Evolutionary conservation across 2,797 vertebrate genomes (phyloP).

Genomic region (Protonibea diacanthus): DNA sequence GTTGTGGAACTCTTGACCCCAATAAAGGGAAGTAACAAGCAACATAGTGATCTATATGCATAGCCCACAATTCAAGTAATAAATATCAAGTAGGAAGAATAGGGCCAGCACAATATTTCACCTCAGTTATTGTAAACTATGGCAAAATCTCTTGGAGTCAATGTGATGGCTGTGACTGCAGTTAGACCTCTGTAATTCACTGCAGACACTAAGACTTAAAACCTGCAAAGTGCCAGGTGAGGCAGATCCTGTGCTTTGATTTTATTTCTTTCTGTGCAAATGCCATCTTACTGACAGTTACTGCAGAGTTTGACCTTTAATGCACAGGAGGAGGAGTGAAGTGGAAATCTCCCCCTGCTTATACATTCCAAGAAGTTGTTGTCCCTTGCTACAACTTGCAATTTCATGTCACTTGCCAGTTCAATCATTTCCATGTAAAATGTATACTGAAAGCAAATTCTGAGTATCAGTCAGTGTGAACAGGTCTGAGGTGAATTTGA

Average conservation of each 20-base stretch:
- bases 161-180: not conserved
- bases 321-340: not conserved
- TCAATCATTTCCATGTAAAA: not conserved
- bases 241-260: not conserved
- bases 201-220: not conserved
- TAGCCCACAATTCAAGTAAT: not conserved
- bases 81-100: not conserved
- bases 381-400: not conserved
- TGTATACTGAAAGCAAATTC: slow-evolving; percentile 5
- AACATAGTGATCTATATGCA: not conserved
- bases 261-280: slow-evolving; percentile 15
- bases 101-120: not conserved
- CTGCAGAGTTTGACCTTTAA: slow-evolving; percentile 14
- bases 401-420: not conserved
- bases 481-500: slow-evolving; percentile 17
- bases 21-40: not conserved
- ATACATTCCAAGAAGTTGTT: slow-evolving; percentile 1
- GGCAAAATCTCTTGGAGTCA: not conserved
- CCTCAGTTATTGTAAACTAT: not conserved
- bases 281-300: not conserved
- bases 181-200: not conserved
- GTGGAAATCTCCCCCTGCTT: not conserved
- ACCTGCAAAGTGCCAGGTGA: not conserved
- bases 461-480: too few relatives aligned
- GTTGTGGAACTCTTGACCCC: too few relatives aligned